Evolutionary conservation across 2,113 vertebrate species (phyloP).

Genomic region (Corydoras maculifer): DNA sequence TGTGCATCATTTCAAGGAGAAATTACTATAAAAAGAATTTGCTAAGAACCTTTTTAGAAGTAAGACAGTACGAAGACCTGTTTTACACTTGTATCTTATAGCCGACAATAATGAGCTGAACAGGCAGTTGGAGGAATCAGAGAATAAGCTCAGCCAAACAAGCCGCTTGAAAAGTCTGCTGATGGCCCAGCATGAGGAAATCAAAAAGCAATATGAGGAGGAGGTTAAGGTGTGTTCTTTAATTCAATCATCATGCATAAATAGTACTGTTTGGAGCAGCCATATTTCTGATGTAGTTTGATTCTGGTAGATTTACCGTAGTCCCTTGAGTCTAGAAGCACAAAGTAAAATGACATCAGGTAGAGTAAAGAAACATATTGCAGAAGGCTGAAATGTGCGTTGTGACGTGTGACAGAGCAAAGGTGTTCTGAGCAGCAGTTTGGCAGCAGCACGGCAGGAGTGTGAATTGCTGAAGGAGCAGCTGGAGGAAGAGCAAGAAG

Average conservation of each 20-base stretch:
- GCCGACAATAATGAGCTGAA: slow-evolving; percentile 67
- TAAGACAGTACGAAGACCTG: not conserved
- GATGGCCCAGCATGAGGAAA: slow-evolving; percentile 62
- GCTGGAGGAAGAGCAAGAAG: slow-evolving; percentile 76
- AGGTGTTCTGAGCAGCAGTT: slow-evolving; percentile 44
- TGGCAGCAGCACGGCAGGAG: slow-evolving; percentile 58
- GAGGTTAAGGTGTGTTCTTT: slow-evolving; percentile 65
- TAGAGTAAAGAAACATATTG: no score
- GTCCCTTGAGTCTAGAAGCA: no score
- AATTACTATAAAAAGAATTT: no score
- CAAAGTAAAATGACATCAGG: no score
- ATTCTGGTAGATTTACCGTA: no score
- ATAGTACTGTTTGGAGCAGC: no score
- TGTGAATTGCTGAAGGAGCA: slow-evolving; percentile 68
- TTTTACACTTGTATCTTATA: slow-evolving; percentile 40
- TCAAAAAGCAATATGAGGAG: slow-evolving; percentile 71
- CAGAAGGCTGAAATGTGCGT: not conserved
- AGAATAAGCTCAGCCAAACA: slow-evolving; percentile 57
- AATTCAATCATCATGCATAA: not conserved
- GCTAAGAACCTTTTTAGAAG: no score
- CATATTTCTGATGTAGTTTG: no score
- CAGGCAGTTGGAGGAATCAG: slow-evolving; percentile 65
- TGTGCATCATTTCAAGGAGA: no score
- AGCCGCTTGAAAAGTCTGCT: slow-evolving; percentile 59
- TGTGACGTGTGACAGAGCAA: slow-evolving; percentile 50